These are phyloP conservation scores for Slavum lentiscoides DNA, from an alignment of 2,888 invertebrate species.

Conservation along the genomic window DNA sequence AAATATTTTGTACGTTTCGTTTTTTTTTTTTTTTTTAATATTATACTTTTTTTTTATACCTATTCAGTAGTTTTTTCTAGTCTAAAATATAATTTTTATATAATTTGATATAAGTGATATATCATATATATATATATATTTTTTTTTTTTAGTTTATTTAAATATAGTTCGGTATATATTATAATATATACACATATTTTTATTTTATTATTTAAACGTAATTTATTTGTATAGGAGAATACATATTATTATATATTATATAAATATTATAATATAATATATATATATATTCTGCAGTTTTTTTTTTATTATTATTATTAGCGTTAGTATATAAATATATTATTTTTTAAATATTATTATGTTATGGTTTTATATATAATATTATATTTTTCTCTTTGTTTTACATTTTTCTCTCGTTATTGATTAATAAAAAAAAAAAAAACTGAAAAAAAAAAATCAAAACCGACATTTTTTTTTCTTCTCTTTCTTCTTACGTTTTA, in stretches of 20 bases:
- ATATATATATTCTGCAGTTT: conserved; percentile 31
- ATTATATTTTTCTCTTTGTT: conserved; percentile 52
- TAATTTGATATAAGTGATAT: conserved; percentile 16
- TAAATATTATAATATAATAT: conserved; percentile 19
- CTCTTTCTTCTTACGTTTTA: background rate
- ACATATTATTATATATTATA: background rate
- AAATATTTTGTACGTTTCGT: conserved; percentile 49
- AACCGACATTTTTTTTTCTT: background rate
- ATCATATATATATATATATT: conserved; percentile 24
- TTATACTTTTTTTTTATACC: conserved; percentile 40
- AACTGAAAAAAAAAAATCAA: conserved; percentile 21
- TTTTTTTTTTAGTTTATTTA: conserved; percentile 45
- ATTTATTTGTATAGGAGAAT: conserved; percentile 52
- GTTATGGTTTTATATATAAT: conserved; percentile 48
- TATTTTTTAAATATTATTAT: conserved; percentile 49
- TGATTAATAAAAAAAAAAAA: conserved; percentile 42
- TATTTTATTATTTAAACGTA: conserved; percentile 52
- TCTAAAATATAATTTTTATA: conserved; percentile 47
- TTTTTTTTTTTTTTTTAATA: conserved; percentile 29
- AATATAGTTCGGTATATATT: conserved; percentile 26
- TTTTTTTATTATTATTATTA: too few species aligned
- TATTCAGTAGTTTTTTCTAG: conserved; percentile 50
- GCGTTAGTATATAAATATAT: conserved; percentile 21
- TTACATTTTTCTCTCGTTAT: conserved; percentile 50
- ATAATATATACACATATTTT: conserved; percentile 13